phyloP scores from a whole-genome alignment of 2,797 vertebrate species.

The Phataginus tetradactyla region DNA sequence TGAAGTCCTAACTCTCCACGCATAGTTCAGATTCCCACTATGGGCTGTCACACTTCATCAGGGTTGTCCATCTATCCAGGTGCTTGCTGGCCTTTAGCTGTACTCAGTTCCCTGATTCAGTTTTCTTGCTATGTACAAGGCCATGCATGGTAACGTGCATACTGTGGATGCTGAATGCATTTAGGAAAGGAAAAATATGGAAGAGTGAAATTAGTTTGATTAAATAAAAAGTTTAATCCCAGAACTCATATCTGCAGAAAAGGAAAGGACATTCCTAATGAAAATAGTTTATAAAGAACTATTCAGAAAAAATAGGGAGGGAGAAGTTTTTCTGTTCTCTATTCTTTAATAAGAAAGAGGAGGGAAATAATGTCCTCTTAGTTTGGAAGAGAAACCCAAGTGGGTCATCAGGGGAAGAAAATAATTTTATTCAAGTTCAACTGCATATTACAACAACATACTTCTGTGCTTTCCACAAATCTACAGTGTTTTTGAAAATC shows the following conservation, averaged over 20 bases:
- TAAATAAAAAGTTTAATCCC: neutral
- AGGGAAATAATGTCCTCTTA: neutral
- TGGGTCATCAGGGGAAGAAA: neutral
- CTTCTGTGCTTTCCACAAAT: neutral
- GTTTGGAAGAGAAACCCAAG: conserved; percentile 16
- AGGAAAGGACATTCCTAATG: neutral
- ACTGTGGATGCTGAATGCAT: neutral
- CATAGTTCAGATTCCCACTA: neutral
- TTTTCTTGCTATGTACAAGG: neutral
- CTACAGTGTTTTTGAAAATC: neutral
- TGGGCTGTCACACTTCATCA: neutral
- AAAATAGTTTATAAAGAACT: neutral
- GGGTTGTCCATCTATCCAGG: neutral
- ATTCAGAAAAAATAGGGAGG: neutral
- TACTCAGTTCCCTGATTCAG: neutral
- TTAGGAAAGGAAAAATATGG: neutral
- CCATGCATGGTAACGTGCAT: neutral
- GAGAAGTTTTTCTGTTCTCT: neutral
- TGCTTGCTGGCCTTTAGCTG: neutral
- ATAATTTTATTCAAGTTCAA: neutral
- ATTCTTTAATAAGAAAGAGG: neutral
- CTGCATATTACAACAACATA: neutral
- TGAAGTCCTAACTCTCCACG: neutral
- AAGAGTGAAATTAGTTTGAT: neutral
- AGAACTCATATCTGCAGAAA: neutral